These are phyloP conservation scores for Loxodonta africana DNA, from an alignment of 2,113 vertebrate species.

Conservation along the genomic window DNA sequence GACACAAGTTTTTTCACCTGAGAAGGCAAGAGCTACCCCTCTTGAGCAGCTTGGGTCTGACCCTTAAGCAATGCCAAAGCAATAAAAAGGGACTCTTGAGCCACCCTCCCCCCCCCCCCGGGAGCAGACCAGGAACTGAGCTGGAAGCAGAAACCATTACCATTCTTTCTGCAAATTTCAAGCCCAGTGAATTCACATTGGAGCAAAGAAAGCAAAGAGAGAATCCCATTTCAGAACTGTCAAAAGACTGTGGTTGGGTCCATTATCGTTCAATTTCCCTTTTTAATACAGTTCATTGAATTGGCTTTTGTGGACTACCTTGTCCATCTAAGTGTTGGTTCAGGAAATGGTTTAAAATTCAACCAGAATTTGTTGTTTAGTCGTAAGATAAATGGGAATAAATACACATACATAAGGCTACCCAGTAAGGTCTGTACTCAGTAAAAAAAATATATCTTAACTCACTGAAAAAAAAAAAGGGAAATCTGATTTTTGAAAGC, in stretches of 20 bases:
- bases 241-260: constrained; percentile 42
- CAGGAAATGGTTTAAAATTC: constrained; percentile 65
- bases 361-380: background rate
- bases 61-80: background rate
- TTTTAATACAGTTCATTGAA: constrained; percentile 56
- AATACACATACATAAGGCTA: background rate
- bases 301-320: constrained; percentile 56
- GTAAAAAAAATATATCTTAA: background rate
- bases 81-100: background rate
- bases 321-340: constrained; percentile 22
- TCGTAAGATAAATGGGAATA: background rate
- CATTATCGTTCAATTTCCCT: constrained; percentile 50
- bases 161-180: background rate
- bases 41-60: background rate
- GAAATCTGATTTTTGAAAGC: background rate
- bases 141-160: background rate
- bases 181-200: constrained; percentile 41
- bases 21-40: background rate
- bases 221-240: constrained; percentile 70
- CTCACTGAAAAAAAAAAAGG: background rate
- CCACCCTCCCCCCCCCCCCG: no score
- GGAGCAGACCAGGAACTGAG: background rate
- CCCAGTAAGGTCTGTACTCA: background rate
- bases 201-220: constrained; percentile 19
- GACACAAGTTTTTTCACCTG: background rate